Evolutionary conservation across 2,888 invertebrate species (phyloP).

Genomic region (Lottia gigantea): DNA sequence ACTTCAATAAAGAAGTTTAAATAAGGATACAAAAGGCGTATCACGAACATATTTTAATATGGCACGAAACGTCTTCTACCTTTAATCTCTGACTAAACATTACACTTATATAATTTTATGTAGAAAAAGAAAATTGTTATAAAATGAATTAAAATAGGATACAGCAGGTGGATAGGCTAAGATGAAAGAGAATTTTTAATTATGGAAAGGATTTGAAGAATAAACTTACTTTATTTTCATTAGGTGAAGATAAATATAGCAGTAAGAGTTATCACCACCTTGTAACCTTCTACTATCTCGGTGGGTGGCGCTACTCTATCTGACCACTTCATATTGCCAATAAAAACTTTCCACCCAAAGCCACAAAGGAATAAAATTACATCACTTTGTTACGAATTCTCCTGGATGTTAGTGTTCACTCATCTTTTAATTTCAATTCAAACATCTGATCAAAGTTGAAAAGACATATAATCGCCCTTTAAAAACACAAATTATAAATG

Average conservation of each 20-base stretch:
- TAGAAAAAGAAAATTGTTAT: no score
- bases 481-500: not conserved
- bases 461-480: constrained; percentile 2
- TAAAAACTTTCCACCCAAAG: no score
- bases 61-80: no score
- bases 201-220: constrained; percentile 1
- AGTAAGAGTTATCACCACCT: no score
- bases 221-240: constrained; percentile 9
- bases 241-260: not conserved
- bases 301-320: no score
- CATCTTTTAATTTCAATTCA: constrained; percentile 3
- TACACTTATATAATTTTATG: no score
- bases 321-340: no score
- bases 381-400: constrained; percentile 2
- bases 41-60: no score
- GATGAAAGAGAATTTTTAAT: not conserved
- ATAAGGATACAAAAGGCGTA: no score
- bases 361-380: not conserved
- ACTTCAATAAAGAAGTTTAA: no score
- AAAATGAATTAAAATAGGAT: constrained; percentile 4
- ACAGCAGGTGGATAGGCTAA: not conserved
- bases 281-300: no score
- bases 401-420: not conserved
- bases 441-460: not conserved
- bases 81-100: no score